Evolutionary conservation across 2,888 invertebrate species (phyloP).

Genomic region (Athripsodes cinereus): DNA sequence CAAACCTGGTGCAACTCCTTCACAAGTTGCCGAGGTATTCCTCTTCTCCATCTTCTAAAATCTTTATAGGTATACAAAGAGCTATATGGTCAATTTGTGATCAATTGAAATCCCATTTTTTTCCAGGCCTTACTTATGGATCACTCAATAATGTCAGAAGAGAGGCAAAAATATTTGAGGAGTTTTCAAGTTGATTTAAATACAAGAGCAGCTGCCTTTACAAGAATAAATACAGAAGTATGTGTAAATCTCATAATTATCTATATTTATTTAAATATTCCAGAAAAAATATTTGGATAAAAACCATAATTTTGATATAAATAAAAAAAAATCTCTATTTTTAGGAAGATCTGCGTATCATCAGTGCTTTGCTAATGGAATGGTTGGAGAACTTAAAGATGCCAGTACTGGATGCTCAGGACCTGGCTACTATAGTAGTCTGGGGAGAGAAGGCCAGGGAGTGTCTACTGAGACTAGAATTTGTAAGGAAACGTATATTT

Average conservation of each 20-base stretch:
- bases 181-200: slow-evolving; percentile 59
- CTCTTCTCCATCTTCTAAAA: background rate
- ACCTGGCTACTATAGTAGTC: slow-evolving; percentile 60
- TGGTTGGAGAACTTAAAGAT: slow-evolving; percentile 72
- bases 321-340: too few relatives aligned
- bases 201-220: slow-evolving; percentile 59
- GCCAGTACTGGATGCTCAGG: slow-evolving; percentile 59
- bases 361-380: slow-evolving; percentile 62
- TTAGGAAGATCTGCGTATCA: slow-evolving; percentile 50
- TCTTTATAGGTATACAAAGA: too few relatives aligned
- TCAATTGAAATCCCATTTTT: background rate
- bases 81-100: too few relatives aligned
- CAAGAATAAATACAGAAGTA: slow-evolving; percentile 58
- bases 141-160: slow-evolving; percentile 51
- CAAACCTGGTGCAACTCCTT: slow-evolving; percentile 9
- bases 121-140: slow-evolving; percentile 53
- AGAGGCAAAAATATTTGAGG: slow-evolving; percentile 47
- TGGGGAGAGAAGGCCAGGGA: slow-evolving; percentile 54
- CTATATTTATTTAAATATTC: too few relatives aligned
- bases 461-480: slow-evolving; percentile 53
- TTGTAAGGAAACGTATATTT: slow-evolving; percentile 42
- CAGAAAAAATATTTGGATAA: too few relatives aligned
- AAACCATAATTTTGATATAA: too few relatives aligned
- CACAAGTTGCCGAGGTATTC: slow-evolving; percentile 11
- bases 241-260: too few relatives aligned